Conservation (phyloP, 2,888 invertebrate genomes). For the Podabrus alpinus region DNA sequence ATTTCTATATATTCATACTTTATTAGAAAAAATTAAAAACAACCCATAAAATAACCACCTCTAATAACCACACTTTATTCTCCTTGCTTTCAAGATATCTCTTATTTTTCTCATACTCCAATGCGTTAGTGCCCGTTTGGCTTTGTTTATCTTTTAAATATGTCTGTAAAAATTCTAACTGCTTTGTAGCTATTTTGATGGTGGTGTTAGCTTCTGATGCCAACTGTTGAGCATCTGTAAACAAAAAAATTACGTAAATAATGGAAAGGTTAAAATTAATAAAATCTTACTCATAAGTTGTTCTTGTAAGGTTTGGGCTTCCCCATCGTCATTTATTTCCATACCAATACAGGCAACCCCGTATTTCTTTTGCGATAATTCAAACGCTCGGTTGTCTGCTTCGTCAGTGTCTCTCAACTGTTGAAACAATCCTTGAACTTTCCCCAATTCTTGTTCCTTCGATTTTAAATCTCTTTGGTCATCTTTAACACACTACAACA, state of each 20-base stretch:
- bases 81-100: constrained; percentile 62
- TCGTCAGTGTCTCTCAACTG: constrained; percentile 70
- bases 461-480: constrained; percentile 66
- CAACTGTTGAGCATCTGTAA: constrained; percentile 72
- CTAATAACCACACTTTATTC: constrained; percentile 61
- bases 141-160: constrained; percentile 68
- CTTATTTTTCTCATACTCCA: constrained; percentile 70
- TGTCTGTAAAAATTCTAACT: constrained; percentile 65
- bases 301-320: constrained; percentile 83
- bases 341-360: constrained; percentile 85
- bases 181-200: constrained; percentile 78
- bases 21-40: constrained; percentile 25
- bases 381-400: constrained; percentile 68
- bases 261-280: background rate
- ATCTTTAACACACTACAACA: constrained; percentile 61
- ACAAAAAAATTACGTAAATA: background rate
- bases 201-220: constrained; percentile 79
- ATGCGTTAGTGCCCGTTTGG: constrained; percentile 69
- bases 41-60: constrained; percentile 52
- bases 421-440: constrained; percentile 68
- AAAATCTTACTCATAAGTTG: constrained; percentile 76
- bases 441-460: constrained; percentile 65
- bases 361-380: constrained; percentile 75
- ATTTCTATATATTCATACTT: constrained; percentile 55
- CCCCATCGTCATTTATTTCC: constrained; percentile 76